These are phyloP conservation scores for Acipenser transmontanus DNA, from an alignment of 2,797 vertebrate genomes.

Conservation along the genomic window DNA sequence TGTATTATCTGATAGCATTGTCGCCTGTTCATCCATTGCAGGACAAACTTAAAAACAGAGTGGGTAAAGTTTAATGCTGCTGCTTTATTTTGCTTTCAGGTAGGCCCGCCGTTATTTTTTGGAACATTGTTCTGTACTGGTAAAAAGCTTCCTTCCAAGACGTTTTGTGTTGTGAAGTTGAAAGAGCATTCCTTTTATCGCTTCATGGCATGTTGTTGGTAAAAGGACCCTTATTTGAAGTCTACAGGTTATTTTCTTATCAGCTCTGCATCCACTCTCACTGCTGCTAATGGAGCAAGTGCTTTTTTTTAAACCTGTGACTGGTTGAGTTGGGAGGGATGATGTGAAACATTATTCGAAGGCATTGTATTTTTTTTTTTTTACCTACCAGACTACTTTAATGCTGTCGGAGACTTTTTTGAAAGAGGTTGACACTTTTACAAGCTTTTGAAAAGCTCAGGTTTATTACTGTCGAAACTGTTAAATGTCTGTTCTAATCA, in stretches of 20 bases:
- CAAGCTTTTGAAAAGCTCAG: too few relatives aligned
- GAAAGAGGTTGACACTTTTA: too few relatives aligned
- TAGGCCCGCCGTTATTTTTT: neutral
- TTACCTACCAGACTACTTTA: slow-evolving; percentile 2
- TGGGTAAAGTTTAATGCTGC: neutral
- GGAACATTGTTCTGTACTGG: too few relatives aligned
- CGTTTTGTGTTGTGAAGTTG: slow-evolving; percentile 4
- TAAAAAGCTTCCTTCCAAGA: neutral
- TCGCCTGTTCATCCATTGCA: neutral
- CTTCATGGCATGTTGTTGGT: neutral
- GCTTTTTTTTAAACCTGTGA: neutral
- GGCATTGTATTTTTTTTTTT: neutral
- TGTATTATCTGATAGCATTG: slow-evolving; percentile 10
- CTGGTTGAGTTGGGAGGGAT: neutral
- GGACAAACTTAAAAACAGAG: slow-evolving; percentile 1
- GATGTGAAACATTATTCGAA: slow-evolving; percentile 5
- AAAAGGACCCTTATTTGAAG: neutral
- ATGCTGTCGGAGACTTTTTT: too few relatives aligned
- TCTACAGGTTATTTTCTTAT: slow-evolving; percentile 4
- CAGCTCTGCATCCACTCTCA: slow-evolving; percentile 8
- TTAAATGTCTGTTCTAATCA: too few relatives aligned
- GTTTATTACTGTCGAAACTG: too few relatives aligned
- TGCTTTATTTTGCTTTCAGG: neutral
- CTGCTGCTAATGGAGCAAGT: neutral
- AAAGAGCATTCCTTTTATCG: slow-evolving; percentile 12